Evolutionary conservation across 2,113 vertebrate species (phyloP).

Genomic region (Oncorhynchus keta): DNA sequence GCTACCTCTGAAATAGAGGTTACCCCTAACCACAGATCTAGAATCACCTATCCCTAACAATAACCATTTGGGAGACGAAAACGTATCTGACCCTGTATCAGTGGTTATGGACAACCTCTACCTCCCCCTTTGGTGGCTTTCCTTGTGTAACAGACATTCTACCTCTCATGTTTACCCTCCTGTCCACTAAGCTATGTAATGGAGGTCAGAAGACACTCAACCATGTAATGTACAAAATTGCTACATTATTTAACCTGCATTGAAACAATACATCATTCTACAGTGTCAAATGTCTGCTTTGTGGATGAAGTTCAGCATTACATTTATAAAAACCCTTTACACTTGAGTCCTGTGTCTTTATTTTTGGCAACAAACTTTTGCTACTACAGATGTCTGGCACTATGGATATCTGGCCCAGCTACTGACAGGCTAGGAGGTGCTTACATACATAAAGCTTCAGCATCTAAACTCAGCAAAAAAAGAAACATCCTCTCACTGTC

Average conservation of each 20-base stretch:
- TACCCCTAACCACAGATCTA: too few species aligned
- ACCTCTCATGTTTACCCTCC: background rate
- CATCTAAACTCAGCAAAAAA: background rate
- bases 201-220: constrained; percentile 7
- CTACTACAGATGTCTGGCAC: too few species aligned
- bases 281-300: constrained; percentile 6
- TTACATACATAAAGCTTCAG: background rate
- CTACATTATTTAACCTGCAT: constrained; percentile 9
- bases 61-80: too few species aligned
- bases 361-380: constrained; percentile 6
- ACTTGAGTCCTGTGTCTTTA: background rate
- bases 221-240: background rate
- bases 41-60: too few species aligned
- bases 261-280: constrained; percentile 11
- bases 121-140: background rate
- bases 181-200: background rate
- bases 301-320: constrained; percentile 35
- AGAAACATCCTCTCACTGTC: too few species aligned
- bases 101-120: too few species aligned
- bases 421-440: too few species aligned
- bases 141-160: background rate
- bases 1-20: too few species aligned
- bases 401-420: too few species aligned
- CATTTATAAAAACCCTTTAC: constrained; percentile 36
- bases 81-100: too few species aligned